Evolutionary conservation across 2,797 vertebrate species (phyloP).

Genomic region (Pseudochaenichthys georgianus): DNA sequence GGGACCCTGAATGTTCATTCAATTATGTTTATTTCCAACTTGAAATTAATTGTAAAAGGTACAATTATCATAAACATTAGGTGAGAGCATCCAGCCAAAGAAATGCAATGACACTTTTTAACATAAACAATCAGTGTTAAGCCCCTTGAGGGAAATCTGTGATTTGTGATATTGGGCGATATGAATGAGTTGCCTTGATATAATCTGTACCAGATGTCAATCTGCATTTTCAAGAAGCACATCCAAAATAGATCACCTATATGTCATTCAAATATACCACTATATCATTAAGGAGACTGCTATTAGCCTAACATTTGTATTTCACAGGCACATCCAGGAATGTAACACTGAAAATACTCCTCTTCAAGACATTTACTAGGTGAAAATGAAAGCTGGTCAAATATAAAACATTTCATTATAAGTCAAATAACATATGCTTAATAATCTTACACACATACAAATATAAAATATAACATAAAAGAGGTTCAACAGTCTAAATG

Average conservation of each 20-base stretch:
- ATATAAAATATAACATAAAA: not conserved
- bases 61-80: not conserved
- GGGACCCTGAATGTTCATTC: not conserved
- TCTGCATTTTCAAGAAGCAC: slow-evolving; percentile 1
- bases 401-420: not conserved
- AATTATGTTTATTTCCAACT: not conserved
- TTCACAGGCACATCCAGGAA: not conserved
- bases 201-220: not conserved
- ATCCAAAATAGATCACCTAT: not conserved
- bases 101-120: not conserved
- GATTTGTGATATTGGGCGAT: not conserved
- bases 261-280: not conserved
- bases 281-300: not conserved
- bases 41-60: not conserved
- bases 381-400: slow-evolving; percentile 6
- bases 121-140: not conserved
- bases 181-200: not conserved
- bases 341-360: not conserved
- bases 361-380: not conserved
- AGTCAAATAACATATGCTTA: not conserved
- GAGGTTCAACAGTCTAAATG: slow-evolving; percentile 40
- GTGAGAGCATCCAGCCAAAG: not conserved
- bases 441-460: slow-evolving; percentile 1
- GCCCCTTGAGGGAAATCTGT: not conserved
- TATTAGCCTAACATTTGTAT: not conserved